Conservation (phyloP, 2,888 invertebrate species). For the Drosophila planitibia region DNA sequence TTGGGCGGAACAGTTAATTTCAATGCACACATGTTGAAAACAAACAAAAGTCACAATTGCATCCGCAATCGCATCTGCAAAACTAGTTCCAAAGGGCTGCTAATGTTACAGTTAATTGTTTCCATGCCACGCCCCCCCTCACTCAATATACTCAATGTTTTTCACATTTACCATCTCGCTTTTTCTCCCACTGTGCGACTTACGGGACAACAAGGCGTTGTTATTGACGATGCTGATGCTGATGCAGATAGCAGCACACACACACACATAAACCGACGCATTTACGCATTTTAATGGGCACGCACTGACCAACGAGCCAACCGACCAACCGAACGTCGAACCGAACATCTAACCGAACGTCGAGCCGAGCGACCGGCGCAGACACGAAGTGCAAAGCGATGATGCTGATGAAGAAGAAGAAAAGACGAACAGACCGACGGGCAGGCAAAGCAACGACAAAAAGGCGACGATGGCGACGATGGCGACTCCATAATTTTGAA, state of each 20-base stretch:
- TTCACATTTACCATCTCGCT: neutral
- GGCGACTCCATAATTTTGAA: constrained; percentile 77
- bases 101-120: neutral
- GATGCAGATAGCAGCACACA: constrained; percentile 41
- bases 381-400: constrained; percentile 25
- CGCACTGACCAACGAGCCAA: constrained; percentile 63
- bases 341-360: neutral
- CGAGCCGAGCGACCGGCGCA: neutral
- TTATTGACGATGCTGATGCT: constrained; percentile 33
- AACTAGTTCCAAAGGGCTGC: neutral
- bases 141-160: neutral
- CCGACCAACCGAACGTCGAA: constrained; percentile 1
- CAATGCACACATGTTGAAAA: neutral
- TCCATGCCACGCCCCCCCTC: neutral
- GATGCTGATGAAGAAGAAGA: constrained; percentile 1
- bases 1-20: neutral
- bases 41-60: neutral
- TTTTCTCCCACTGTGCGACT: constrained; percentile 33
- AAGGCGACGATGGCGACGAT: constrained; percentile 6
- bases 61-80: neutral
- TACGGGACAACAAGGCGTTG: constrained; percentile 6
- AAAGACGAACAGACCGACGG: constrained; percentile 9
- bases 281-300: constrained; percentile 77
- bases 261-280: constrained; percentile 27
- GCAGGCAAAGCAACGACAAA: constrained; percentile 25